Evolutionary conservation across 35 echinoderm and acorn worm genomes (phyloP).

Genomic region (Lytechinus variegatus): DNA sequence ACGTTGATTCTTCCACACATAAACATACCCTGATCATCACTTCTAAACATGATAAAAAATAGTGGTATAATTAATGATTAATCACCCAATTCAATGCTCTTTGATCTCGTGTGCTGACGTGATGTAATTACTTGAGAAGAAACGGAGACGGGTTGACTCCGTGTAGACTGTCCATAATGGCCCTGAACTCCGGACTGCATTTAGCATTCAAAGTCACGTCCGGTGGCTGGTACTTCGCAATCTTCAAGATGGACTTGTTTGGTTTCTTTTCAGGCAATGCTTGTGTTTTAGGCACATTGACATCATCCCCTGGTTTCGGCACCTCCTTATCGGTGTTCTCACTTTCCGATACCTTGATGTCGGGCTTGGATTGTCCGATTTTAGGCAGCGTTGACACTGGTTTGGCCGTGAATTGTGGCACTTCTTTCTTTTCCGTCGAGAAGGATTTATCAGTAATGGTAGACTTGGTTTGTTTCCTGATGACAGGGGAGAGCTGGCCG

Average conservation of each 20-base stretch:
- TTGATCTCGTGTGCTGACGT: background rate
- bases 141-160: slow-evolving; percentile 45
- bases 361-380: background rate
- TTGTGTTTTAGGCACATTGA: background rate
- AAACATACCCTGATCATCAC: too few relatives aligned
- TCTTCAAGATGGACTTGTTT: slow-evolving; percentile 18
- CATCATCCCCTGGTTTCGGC: background rate
- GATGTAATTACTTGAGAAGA: background rate
- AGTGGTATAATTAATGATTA: too few relatives aligned
- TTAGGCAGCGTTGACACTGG: slow-evolving; percentile 20
- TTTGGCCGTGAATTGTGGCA: slow-evolving; percentile 37
- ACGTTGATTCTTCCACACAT: too few relatives aligned
- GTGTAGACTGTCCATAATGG: slow-evolving; percentile 33
- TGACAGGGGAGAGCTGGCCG: background rate
- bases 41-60: too few relatives aligned
- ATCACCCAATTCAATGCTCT: background rate
- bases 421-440: background rate
- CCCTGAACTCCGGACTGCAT: slow-evolving; percentile 26
- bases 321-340: background rate
- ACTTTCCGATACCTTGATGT: background rate
- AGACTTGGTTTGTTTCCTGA: slow-evolving; percentile 22
- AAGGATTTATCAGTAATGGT: slow-evolving; percentile 40
- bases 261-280: background rate
- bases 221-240: background rate
- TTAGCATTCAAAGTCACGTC: background rate